A percentile compares a stretch with the other conserved stretches of the same genome.
These are phyloP conservation scores for Remorina albescens DNA, from an alignment of 2,797 vertebrate genomes.

Conservation along the genomic window DNA sequence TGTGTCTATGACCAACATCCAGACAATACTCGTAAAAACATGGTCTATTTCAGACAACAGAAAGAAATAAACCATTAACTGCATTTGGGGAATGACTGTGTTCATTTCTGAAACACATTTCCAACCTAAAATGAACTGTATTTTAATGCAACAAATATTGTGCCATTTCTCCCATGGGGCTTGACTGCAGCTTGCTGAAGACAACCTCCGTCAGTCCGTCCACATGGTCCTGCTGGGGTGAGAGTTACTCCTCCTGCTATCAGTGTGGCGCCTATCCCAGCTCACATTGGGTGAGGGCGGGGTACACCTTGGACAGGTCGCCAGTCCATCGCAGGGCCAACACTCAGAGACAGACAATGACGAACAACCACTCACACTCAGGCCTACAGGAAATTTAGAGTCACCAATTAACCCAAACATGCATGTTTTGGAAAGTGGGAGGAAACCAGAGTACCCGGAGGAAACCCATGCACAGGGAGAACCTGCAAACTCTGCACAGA, in stretches of 20 bases:
- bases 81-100: neutral
- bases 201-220: conserved; percentile 9
- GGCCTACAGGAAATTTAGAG: no score
- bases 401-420: no score
- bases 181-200: conserved; percentile 20
- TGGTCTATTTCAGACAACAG: conserved; percentile 45
- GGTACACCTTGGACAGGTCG: no score
- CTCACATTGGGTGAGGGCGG: no score
- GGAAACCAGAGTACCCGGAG: no score
- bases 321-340: no score
- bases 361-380: no score
- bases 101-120: conserved; percentile 3
- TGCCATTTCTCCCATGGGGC: neutral
- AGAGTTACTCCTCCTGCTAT: neutral
- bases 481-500: no score
- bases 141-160: neutral
- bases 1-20: conserved; percentile 1
- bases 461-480: no score
- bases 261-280: no score
- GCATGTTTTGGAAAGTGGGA: no score
- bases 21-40: neutral
- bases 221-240: conserved; percentile 33
- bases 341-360: no score
- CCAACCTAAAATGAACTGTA: neutral
- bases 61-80: conserved; percentile 60